Evolutionary conservation across 2,888 invertebrate species (phyloP), one percentile per base, ranked within the genome.

Genomic region (Drosophila incognita): DNA sequence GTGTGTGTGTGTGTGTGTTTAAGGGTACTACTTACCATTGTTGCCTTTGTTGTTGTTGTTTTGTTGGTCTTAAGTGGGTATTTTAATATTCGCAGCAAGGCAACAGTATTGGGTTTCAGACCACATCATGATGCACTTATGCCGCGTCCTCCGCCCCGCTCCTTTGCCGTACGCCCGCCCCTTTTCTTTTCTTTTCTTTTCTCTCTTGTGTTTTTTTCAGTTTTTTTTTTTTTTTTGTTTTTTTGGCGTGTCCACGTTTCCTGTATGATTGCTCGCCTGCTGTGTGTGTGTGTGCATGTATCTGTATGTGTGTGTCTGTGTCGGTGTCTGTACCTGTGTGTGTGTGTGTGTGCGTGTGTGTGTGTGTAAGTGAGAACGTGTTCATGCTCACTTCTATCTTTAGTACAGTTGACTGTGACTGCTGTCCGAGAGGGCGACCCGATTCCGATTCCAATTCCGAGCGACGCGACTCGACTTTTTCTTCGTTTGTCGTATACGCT

Each of bases 51-150:
- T 74, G 61, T 53, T 76, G 38, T 33, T 69, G 74, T 73, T 46
- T 71, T 83, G 74, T 75, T 83, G 85, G 69, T 67, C 74, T 83
- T 83, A 87, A 87, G 87, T 85, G 83, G 85, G 81, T 81, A 87
- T 87, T 85, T 85, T 83, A 84, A 85, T 87, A 87, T 85, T 83
- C 77, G 84, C 85, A 84, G 84, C 84, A 76, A 81, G 79, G 81
- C 79, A 79, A 77, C 79, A 84, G 85, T 87, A 87, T 85, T 85
- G 75, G 74, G 77, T 85, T 85, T 86, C 85, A 85, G 75, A 79
- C 83, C 78, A 78, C 79, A 76, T 72, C 76, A 72, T 58, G 75
- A 74, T 79, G 78, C 78, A 78, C 78, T 78, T 78, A 78, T 78
- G 62, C 67, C 77, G 61, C 54, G 56, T 38, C 56, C 56, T 76